Conservation (phyloP, 2,888 invertebrate genomes). For the Campoplex nolae region DNA sequence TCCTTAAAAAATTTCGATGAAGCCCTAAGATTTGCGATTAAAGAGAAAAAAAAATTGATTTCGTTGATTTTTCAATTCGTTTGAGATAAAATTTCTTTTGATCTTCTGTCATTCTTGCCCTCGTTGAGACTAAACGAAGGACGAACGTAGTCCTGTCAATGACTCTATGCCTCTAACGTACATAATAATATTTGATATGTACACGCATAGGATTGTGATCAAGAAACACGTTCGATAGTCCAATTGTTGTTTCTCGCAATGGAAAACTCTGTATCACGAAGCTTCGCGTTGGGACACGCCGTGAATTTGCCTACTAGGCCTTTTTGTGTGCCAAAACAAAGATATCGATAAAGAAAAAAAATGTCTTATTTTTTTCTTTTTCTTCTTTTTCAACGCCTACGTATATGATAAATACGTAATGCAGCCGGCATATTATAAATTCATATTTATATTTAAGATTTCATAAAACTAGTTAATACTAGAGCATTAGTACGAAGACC, state of each 20-base stretch:
- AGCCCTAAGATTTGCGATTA: background rate
- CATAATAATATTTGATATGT: constrained; percentile 59
- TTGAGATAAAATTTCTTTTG: background rate
- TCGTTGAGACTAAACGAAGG: constrained; percentile 27
- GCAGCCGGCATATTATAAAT: constrained; percentile 67
- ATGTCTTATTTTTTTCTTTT: constrained; percentile 42
- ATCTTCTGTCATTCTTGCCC: background rate
- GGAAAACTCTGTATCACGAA: constrained; percentile 55
- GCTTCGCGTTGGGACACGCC: constrained; percentile 68
- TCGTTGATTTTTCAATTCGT: constrained; percentile 1
- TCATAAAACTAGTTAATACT: constrained; percentile 73
- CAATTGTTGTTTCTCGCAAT: constrained; percentile 46
- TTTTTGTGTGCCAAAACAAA: constrained; percentile 62
- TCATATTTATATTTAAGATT: constrained; percentile 69
- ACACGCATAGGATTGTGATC: constrained; percentile 44
- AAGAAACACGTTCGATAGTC: constrained; percentile 28
- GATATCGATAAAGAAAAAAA: constrained; percentile 39
- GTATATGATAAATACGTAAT: constrained; percentile 60
- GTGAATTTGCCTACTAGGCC: constrained; percentile 70
- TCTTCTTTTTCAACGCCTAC: constrained; percentile 41
- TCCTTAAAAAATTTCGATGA: background rate
- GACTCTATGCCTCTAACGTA: constrained; percentile 36
- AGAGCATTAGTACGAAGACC: constrained; percentile 70
- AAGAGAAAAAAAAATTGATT: background rate
- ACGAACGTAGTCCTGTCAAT: constrained; percentile 31